A percentile compares a stretch with the other conserved stretches of the same genome.
Conservation (phyloP, 1,140 invertebrate genomes). For the Vanessa atalanta region DNA sequence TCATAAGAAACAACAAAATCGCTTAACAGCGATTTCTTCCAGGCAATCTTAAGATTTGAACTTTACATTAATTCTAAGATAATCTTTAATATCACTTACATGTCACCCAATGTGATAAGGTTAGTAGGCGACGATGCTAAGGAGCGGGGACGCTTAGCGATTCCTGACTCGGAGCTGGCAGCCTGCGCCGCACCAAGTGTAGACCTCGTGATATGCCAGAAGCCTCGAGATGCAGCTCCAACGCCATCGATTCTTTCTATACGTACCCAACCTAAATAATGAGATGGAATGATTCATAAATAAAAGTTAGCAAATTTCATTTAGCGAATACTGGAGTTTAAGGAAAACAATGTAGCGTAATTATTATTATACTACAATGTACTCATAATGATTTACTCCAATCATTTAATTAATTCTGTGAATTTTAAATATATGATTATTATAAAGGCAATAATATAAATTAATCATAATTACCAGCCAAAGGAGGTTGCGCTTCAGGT, state of each 20-base stretch:
- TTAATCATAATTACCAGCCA: slow-evolving; percentile 52
- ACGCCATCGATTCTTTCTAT: slow-evolving; percentile 64
- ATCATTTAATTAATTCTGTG: too few species aligned
- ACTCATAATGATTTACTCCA: too few species aligned
- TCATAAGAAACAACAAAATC: too few species aligned
- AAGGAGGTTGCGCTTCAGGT: slow-evolving; percentile 50
- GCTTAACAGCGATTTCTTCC: too few species aligned
- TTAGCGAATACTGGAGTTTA: too few species aligned
- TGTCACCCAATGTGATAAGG: slow-evolving; percentile 38
- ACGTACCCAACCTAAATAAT: slow-evolving; percentile 62
- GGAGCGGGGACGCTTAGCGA: slow-evolving; percentile 45
- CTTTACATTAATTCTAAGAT: too few species aligned
- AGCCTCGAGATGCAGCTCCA: slow-evolving; percentile 51
- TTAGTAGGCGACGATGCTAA: slow-evolving; percentile 38
- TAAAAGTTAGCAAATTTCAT: too few species aligned
- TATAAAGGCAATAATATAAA: neutral
- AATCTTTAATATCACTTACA: slow-evolving; percentile 25
- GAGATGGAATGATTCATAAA: too few species aligned
- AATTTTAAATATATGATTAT: too few species aligned
- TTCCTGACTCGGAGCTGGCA: slow-evolving; percentile 23
- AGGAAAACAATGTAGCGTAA: too few species aligned
- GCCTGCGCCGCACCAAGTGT: slow-evolving; percentile 52
- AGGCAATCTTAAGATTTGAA: too few species aligned
- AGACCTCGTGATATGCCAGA: slow-evolving; percentile 58
- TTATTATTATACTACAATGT: too few species aligned